A percentile compares a stretch with the other conserved stretches of the same genome.
Conservation (phyloP, 2,113 vertebrate genomes). For the Corvus cornix region DNA sequence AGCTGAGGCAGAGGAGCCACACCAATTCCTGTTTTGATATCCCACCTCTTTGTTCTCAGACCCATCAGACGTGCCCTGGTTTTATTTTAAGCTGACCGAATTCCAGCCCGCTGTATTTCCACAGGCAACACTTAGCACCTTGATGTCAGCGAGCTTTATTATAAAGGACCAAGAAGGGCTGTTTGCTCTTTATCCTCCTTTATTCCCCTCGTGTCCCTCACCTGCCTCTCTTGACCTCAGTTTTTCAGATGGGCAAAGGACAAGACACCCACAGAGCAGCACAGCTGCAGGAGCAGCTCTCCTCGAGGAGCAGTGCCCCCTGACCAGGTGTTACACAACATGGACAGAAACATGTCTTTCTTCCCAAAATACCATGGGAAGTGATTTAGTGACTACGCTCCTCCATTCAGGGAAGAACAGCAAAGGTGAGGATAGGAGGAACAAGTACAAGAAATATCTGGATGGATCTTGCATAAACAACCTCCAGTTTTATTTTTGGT, state of each 20-base stretch:
- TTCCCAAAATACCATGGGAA: neutral
- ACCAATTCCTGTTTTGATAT: neutral
- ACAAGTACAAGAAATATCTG: neutral
- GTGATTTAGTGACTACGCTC: neutral
- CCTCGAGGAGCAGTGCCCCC: neutral
- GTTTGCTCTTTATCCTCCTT: neutral
- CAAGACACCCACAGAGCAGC: neutral
- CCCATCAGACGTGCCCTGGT: neutral
- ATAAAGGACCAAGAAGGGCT: neutral
- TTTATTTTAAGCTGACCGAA: neutral
- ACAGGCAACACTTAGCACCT: neutral
- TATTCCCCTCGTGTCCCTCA: neutral
- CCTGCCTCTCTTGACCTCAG: neutral
- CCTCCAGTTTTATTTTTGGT: neutral
- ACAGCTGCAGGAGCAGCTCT: neutral
- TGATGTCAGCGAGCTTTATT: neutral
- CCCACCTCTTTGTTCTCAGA: neutral
- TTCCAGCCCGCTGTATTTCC: neutral
- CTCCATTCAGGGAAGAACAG: neutral
- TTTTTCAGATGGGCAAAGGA: neutral
- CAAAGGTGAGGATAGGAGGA: neutral
- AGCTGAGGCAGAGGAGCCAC: neutral
- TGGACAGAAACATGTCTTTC: neutral
- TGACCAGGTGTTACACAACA: neutral
- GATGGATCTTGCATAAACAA: neutral